phyloP scores from a whole-genome alignment of 2,797 vertebrate genomes.

The Bothrops alternatus region DNA sequence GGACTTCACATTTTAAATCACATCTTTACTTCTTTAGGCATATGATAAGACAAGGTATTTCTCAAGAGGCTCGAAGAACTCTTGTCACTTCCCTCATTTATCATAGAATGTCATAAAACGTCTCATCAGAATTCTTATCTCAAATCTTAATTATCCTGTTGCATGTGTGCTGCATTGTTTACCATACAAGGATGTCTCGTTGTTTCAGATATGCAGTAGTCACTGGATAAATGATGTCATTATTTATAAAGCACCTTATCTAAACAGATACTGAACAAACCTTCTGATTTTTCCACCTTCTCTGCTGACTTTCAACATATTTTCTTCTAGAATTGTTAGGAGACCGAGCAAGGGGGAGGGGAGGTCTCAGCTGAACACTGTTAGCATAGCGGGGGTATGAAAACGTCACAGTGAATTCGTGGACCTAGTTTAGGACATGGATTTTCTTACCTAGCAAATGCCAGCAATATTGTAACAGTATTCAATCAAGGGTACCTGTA shows the following conservation, averaged over 20 bases:
- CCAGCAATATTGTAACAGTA: conserved; percentile 20
- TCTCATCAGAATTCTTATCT: background rate
- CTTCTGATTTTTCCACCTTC: background rate
- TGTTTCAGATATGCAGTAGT: background rate
- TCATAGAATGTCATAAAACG: background rate
- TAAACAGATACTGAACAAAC: background rate
- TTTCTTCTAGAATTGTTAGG: background rate
- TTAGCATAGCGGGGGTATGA: background rate
- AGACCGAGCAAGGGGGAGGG: background rate
- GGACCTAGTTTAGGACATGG: conserved; percentile 4
- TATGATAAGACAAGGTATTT: background rate
- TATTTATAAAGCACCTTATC: background rate
- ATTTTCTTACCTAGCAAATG: conserved; percentile 19
- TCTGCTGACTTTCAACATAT: background rate
- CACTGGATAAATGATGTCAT: background rate
- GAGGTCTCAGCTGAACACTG: background rate
- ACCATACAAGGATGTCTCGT: background rate
- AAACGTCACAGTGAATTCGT: conserved; percentile 4
- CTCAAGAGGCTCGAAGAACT: background rate
- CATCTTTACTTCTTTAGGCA: background rate
- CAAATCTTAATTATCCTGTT: background rate
- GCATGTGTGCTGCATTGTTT: background rate
- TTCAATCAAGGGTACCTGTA: conserved; percentile 11
- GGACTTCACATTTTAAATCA: background rate
- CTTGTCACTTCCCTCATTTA: background rate